Conservation (phyloP, 2,113 vertebrate genomes). For the Tringa solitaria region DNA sequence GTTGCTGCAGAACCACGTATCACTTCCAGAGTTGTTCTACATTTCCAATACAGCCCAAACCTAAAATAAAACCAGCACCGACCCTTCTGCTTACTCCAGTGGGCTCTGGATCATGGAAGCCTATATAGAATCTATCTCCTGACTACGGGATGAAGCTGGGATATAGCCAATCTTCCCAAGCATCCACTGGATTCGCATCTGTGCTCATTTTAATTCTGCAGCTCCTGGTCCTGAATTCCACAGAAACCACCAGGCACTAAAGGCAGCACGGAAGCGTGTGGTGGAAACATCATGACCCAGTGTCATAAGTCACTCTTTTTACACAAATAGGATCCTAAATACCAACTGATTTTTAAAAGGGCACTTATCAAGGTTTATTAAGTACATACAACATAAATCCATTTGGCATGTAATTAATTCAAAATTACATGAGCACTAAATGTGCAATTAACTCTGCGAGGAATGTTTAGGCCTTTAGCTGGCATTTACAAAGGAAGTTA, state of each 20-base stretch:
- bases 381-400: slow-evolving; percentile 85
- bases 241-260: not conserved
- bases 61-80: not conserved
- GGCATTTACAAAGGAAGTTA: slow-evolving; percentile 83
- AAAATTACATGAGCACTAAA: slow-evolving; percentile 83
- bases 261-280: not conserved
- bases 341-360: slow-evolving; percentile 80
- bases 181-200: not conserved
- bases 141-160: not conserved
- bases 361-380: slow-evolving; percentile 80
- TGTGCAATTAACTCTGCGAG: slow-evolving; percentile 80
- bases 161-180: not conserved
- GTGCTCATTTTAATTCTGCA: not conserved
- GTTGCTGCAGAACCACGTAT: not conserved
- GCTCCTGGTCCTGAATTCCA: not conserved
- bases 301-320: slow-evolving; percentile 63
- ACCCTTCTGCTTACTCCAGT: not conserved
- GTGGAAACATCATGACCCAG: not conserved
- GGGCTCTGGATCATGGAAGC: not conserved
- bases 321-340: slow-evolving; percentile 76
- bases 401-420: slow-evolving; percentile 85
- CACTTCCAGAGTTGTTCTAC: not conserved
- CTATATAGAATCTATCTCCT: not conserved
- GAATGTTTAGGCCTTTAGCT: slow-evolving; percentile 78
- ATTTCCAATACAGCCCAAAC: not conserved